A percentile compares a stretch with the other conserved stretches of the same genome.
Conservation (phyloP, 2,113 vertebrate genomes). For the Eulemur rufifrons region DNA sequence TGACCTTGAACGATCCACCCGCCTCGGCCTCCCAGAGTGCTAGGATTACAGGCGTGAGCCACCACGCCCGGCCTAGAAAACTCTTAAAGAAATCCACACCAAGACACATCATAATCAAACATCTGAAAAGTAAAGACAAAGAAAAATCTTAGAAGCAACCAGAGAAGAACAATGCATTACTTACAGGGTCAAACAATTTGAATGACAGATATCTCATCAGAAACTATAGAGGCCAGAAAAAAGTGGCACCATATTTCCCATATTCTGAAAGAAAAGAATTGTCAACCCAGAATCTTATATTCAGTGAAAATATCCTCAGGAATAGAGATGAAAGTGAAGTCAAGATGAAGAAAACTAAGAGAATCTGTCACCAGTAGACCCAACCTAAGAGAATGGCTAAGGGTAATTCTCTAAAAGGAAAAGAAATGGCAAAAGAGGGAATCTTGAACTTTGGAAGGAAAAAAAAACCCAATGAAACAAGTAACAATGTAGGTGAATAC, state of each 20-base stretch:
- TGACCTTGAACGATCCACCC: too few relatives aligned
- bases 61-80: too few relatives aligned
- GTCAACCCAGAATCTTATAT: neutral
- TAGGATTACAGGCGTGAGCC: too few relatives aligned
- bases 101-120: neutral
- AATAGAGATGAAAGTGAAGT: neutral
- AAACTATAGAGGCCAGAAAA: neutral
- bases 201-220: too few relatives aligned
- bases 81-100: neutral
- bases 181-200: too few relatives aligned
- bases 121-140: neutral
- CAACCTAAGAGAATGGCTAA: neutral
- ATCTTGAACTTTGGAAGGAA: neutral
- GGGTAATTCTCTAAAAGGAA: neutral
- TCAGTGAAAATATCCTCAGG: neutral
- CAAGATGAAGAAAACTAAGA: neutral
- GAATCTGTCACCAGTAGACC: neutral
- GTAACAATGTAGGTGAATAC: neutral
- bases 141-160: neutral
- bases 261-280: neutral
- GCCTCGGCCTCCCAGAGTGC: too few relatives aligned
- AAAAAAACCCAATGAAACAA: neutral
- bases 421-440: neutral
- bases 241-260: neutral
- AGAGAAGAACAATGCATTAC: too few relatives aligned